These are phyloP conservation scores for Xenentodon cancila DNA, from an alignment of 2,797 vertebrate genomes.

Conservation along the genomic window DNA sequence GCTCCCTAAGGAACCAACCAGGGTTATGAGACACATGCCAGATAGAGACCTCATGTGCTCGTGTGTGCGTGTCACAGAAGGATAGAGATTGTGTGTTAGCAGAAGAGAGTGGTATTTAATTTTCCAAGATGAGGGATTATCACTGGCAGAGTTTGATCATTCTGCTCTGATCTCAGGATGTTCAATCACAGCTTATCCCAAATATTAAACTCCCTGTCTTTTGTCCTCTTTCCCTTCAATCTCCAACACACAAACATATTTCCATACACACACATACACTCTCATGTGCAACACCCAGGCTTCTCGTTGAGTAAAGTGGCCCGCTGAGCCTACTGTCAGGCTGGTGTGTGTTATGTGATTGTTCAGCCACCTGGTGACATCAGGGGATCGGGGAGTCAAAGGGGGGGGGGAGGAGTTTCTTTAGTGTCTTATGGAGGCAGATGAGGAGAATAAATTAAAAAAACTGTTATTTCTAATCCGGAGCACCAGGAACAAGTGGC, in stretches of 20 bases:
- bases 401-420: slow-evolving; percentile 21
- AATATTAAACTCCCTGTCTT: slow-evolving; percentile 79
- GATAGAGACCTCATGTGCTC: slow-evolving; percentile 53
- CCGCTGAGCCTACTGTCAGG: slow-evolving; percentile 58
- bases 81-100: slow-evolving; percentile 37
- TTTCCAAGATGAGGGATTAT: slow-evolving; percentile 79
- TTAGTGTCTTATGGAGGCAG: slow-evolving; percentile 73
- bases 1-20: slow-evolving; percentile 75
- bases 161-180: slow-evolving; percentile 77
- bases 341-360: slow-evolving; percentile 62
- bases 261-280: slow-evolving; percentile 18
- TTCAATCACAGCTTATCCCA: slow-evolving; percentile 78
- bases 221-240: slow-evolving; percentile 64
- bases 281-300: slow-evolving; percentile 25
- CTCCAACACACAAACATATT: slow-evolving; percentile 41
- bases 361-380: slow-evolving; percentile 71
- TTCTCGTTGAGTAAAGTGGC: slow-evolving; percentile 76
- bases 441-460: slow-evolving; percentile 82
- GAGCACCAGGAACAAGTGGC: slow-evolving; percentile 79
- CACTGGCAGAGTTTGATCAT: slow-evolving; percentile 77
- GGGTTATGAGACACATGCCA: slow-evolving; percentile 78
- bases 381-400: slow-evolving; percentile 23
- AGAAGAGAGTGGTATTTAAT: slow-evolving; percentile 73
- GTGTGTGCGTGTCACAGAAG: slow-evolving; percentile 28
- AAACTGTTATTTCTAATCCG: slow-evolving; percentile 81